A percentile compares a stretch with the other conserved stretches of the same genome.
phyloP scores from a whole-genome alignment of 2,113 vertebrate species.

The Pycnonotus jocosus region DNA sequence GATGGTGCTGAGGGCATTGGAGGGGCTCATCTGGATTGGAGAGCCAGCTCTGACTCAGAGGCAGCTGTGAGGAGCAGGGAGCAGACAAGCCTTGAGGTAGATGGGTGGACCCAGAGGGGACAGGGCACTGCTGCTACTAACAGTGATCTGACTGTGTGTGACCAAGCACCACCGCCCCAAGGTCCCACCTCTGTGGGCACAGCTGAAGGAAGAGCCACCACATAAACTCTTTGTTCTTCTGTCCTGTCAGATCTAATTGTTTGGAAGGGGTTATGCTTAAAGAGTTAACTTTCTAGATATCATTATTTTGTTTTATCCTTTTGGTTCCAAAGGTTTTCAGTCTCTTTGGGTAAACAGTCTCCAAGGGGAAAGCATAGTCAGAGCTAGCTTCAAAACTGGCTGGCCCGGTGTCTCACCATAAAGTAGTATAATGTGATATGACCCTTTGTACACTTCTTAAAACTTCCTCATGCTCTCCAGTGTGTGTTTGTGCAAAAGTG shows the following conservation, averaged over 20 bases:
- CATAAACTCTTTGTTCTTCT: not conserved
- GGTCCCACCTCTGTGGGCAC: too few relatives aligned
- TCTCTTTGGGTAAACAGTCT: not conserved
- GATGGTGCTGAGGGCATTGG: not conserved
- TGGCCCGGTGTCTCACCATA: not conserved
- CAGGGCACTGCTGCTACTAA: not conserved
- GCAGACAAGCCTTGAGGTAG: not conserved
- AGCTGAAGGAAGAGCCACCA: not conserved
- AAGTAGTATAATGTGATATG: not conserved
- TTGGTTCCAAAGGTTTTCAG: not conserved
- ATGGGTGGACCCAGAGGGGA: not conserved
- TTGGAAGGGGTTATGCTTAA: not conserved
- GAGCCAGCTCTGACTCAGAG: not conserved
- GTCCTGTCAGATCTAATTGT: not conserved
- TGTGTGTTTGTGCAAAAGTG: not conserved
- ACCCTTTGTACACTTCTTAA: not conserved
- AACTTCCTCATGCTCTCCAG: not conserved
- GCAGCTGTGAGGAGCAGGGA: not conserved
- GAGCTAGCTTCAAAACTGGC: not conserved
- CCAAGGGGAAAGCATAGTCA: not conserved
- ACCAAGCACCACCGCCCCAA: fast-evolving
- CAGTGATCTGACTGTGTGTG: not conserved
- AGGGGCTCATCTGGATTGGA: not conserved
- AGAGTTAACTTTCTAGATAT: not conserved
- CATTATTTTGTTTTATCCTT: not conserved